Base-by-base conservation (phyloP, 2,888 invertebrate species). In the Lobophora halterata region DNA sequence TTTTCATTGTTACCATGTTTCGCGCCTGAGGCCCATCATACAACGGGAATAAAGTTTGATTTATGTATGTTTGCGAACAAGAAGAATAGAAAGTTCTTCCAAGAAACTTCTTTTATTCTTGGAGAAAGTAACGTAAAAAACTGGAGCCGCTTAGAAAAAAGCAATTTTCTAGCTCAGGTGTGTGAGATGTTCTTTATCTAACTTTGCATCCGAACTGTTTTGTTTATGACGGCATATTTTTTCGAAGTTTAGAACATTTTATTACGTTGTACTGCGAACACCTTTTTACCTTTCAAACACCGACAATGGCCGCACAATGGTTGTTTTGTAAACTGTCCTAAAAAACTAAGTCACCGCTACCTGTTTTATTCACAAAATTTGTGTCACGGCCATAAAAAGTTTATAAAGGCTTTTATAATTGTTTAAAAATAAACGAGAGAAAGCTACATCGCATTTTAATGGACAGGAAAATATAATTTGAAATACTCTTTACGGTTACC, bases 101-200 rank as follows among this genome's bases (percentile, higher is more conserved):
- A 62, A 63, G 72, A 77, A 86, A 87, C 82, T 87, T 86, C 82
- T 80, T 85, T 86, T 86, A 83, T 87, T 79, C 79, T 68, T 60
- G 61, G 72, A 79, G 86, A 87, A 87, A 87, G 86, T 87, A 83
- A 73, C 71, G 83, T 83, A 83, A 86, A 82, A 83, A 86, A 83
- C 71, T 79, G 77, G 76, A 79, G 81, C 78, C 80, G 83, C 77
- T 85, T 83, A 81, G 80, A 86, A 86, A 87, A 87, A 87, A 85
- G 87, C 85, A 87, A 87, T 87, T 87, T 87, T 74, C 87, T 85
- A 87, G 83, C 87, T 87, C 87, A 87, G 87, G 87, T 87, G 87
- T 86, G 86, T 86, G 76, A 79, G 86, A 86, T 85, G 86, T 87
- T 87, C 82, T 86, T 87, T 87, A 87, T 87, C 87, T 87, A 85